Base-by-base conservation (phyloP, 2,113 vertebrate species). In the Eolophus roseicapilla region DNA sequence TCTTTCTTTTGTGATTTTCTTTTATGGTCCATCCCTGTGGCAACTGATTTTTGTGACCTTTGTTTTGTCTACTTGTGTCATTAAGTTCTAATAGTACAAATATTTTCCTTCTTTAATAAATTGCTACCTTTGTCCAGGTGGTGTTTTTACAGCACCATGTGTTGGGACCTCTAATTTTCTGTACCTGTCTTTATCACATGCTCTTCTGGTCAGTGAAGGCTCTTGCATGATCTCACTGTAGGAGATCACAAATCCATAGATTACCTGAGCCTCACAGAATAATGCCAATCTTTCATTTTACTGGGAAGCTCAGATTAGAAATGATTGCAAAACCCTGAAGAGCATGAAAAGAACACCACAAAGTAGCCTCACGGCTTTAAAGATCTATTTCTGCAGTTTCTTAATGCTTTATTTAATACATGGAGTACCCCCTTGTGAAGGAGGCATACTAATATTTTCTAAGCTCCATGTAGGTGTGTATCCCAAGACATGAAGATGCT, bases 341-440 rank as follows among this genome's bases (percentile, higher is more conserved):
- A 77, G 64, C 4, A 5, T 25, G 21, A 50, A 37, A 71, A 62
- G 17, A 78, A 37, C 17, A 82, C 16, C 44, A 59, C 25, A 55
- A 46, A 91, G 7, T 25, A 92, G 3, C 16, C 29, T 25, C 6
- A 33, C 74, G 18, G 1, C 6, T 44, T 87, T 28, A 57, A 89
- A 91, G 80, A n/a, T 27, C 39, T 0, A 29, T 62, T 85, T 92
- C 28, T 53, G 17, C 29, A 37, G 5, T 7, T 82, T 78, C 82
- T 57, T 18, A 79, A 19, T 49, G 9, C 12, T 11, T 78, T 75
- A 31, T 43, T 46, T 44, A 44, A 65, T 33, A 80, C 9, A n/a
- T 3, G 5, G 50, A 64, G 6, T 28, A 33, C 2, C 1, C 2
- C 2, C 1, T 53, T 46, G 29, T 60, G 50, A 81, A 70, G 49